phyloP scores from a whole-genome alignment of 2,113 vertebrate species.

The Corvus moneduloides region DNA sequence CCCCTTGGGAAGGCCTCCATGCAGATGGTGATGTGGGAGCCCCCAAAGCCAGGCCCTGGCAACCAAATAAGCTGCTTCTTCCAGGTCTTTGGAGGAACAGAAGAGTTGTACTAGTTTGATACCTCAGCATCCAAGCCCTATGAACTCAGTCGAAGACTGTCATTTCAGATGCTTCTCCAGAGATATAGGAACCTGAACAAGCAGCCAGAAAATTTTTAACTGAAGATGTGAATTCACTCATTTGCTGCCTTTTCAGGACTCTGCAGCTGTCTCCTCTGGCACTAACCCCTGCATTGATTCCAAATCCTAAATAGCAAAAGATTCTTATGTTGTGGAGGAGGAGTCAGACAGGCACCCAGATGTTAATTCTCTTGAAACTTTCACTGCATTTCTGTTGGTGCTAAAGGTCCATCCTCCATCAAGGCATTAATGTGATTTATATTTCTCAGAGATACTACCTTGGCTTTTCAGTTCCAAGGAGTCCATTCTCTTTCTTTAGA shows the following conservation, averaged over 20 bases:
- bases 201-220: conserved; percentile 47
- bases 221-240: conserved; percentile 13
- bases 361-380: conserved; percentile 14
- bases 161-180: conserved; percentile 43
- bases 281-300: not conserved
- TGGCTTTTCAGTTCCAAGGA: not conserved
- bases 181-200: conserved; percentile 3
- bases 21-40: conserved; percentile 29
- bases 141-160: conserved; percentile 22
- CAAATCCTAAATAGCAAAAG: conserved; percentile 41
- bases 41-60: not conserved
- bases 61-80: not conserved
- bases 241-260: conserved; percentile 22
- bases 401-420: not conserved
- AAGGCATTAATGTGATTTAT: not conserved
- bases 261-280: conserved; percentile 62
- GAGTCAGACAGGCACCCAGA: conserved; percentile 9
- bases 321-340: not conserved
- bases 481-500: not conserved
- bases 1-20: not conserved
- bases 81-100: not conserved
- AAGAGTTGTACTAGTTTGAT: not conserved
- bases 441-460: not conserved
- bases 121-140: not conserved
- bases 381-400: not conserved